phyloP scores from a whole-genome alignment of 2,113 vertebrate genomes.

The Dicerorhinus sumatrensis region DNA sequence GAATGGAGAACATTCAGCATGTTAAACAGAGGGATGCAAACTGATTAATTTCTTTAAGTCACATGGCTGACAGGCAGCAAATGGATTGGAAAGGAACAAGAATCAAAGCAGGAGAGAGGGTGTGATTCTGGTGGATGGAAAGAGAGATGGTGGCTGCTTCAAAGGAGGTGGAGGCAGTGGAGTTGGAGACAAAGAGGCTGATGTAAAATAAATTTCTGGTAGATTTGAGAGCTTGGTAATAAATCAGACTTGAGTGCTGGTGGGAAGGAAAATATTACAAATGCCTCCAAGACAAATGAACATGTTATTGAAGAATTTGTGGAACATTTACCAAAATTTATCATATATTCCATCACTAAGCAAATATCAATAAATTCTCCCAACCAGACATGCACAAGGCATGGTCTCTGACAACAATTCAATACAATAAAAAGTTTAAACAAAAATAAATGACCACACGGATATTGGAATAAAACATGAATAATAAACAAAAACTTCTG shows the following conservation, averaged over 20 bases:
- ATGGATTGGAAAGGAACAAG: neutral
- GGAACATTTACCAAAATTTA: conserved; percentile 45
- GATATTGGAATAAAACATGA: conserved; percentile 29
- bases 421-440: conserved; percentile 51
- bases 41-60: neutral
- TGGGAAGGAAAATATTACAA: neutral
- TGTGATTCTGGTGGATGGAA: neutral
- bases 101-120: neutral
- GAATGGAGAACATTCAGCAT: neutral
- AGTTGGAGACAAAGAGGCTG: neutral
- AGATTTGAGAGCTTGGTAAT: conserved; percentile 4
- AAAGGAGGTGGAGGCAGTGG: no score
- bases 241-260: neutral
- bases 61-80: neutral
- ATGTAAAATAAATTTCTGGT: neutral
- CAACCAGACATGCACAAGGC: neutral
- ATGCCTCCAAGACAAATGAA: conserved; percentile 25
- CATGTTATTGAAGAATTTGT: conserved; percentile 47
- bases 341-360: conserved; percentile 28
- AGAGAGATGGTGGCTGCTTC: neutral
- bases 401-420: neutral
- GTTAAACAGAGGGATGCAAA: neutral
- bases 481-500: conserved; percentile 30
- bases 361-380: conserved; percentile 24
- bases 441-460: conserved; percentile 45